Percentiles rank a stretch among this genome's conserved stretches.
These are phyloP conservation scores for Prosapia bicincta DNA, from an alignment of 2,888 invertebrate genomes.

Conservation along the genomic window DNA sequence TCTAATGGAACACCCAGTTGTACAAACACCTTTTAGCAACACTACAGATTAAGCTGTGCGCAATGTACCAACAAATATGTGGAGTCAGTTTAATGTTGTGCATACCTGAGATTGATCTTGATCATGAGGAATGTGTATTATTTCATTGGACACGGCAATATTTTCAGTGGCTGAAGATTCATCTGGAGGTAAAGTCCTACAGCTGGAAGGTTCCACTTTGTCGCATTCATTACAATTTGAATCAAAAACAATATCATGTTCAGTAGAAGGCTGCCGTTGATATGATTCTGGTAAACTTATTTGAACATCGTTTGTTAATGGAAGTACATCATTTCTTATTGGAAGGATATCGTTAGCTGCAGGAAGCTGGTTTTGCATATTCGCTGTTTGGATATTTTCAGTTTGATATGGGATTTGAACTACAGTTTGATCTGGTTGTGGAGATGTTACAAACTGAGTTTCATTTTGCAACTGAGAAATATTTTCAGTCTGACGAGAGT, in stretches of 20 bases:
- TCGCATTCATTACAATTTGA: not conserved
- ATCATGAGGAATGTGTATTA: not conserved
- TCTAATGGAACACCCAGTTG: not conserved
- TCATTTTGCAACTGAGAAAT: not conserved
- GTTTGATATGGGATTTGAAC: not conserved
- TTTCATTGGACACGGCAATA: not conserved
- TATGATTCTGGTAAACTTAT: not conserved
- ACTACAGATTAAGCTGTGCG: not conserved
- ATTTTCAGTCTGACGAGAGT: not conserved
- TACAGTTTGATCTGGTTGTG: not conserved
- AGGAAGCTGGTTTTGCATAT: not conserved
- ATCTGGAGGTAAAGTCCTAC: not conserved
- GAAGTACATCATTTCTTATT: not conserved
- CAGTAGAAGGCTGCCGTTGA: not conserved
- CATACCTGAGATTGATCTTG: not conserved
- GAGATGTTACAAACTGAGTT: not conserved
- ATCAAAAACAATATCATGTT: not conserved
- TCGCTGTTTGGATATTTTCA: not conserved
- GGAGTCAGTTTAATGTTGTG: not conserved
- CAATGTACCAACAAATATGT: not conserved
- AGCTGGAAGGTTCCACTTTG: not conserved
- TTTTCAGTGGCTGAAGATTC: not conserved
- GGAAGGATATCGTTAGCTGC: not conserved
- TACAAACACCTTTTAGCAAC: not conserved
- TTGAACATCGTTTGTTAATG: not conserved